Percentiles rank a stretch among this genome's conserved stretches.
Conservation (phyloP, 2,888 invertebrate species). For the Frankliniella fusca region DNA sequence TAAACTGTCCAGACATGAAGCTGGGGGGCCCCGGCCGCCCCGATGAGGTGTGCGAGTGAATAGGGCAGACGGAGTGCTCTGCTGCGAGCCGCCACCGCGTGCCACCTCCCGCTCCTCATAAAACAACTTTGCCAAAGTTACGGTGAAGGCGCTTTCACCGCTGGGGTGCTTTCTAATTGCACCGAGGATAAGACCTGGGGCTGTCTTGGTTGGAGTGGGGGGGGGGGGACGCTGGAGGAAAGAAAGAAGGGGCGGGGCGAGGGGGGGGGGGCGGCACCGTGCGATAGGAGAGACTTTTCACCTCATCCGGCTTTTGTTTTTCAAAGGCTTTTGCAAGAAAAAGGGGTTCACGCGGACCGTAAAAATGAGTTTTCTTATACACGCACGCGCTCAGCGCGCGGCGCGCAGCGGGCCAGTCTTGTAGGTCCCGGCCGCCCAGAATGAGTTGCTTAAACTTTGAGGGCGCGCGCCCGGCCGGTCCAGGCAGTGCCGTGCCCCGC, state of each 20-base stretch:
- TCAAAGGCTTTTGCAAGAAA: too few species aligned
- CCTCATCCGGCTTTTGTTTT: too few species aligned
- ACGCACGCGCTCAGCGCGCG: neutral
- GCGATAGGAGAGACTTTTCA: too few species aligned
- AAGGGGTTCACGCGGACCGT: neutral
- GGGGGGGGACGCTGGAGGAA: neutral
- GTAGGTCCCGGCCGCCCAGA: neutral
- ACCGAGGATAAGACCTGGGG: neutral
- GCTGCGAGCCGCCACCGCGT: too few species aligned
- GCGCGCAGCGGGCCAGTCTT: neutral
- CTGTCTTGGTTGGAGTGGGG: neutral
- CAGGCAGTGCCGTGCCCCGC: neutral
- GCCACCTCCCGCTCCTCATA: too few species aligned
- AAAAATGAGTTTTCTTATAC: slow-evolving; percentile 7
- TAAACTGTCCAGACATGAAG: too few species aligned
- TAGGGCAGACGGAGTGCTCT: too few species aligned
- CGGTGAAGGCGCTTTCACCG: too few species aligned
- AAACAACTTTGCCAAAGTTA: too few species aligned
- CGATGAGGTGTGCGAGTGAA: too few species aligned
- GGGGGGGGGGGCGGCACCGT: neutral
- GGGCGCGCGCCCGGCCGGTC: neutral
- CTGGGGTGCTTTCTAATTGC: neutral
- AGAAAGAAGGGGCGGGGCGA: neutral
- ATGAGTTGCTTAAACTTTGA: slow-evolving; percentile 25
- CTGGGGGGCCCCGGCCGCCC: too few species aligned